Percentiles rank a stretch among this genome's conserved stretches.
Conservation (phyloP, 2,113 vertebrate species). For the Pachypanchax playfairii region DNA sequence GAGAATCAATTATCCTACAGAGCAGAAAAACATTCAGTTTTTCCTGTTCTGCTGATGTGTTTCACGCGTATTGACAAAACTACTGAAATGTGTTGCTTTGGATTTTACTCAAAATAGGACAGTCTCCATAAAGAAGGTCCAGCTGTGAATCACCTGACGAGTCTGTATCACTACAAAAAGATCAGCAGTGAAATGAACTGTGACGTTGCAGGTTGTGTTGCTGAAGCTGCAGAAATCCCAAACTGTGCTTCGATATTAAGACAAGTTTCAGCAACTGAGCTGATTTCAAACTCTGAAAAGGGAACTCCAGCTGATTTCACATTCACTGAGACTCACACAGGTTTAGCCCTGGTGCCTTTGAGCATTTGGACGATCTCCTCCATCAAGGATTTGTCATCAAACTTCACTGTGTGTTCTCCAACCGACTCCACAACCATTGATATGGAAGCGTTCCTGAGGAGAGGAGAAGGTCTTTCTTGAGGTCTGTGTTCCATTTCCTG, state of each 20-base stretch:
- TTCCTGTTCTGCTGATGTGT: not conserved
- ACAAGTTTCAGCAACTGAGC: too few relatives aligned
- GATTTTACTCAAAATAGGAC: not conserved
- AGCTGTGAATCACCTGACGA: not conserved
- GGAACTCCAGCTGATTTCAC: not conserved
- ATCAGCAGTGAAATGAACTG: not conserved
- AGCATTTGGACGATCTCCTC: constrained; percentile 79
- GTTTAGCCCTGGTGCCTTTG: constrained; percentile 63
- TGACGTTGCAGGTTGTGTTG: not conserved
- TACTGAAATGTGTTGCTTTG: too few relatives aligned
- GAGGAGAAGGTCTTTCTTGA: not conserved
- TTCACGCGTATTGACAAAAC: not conserved
- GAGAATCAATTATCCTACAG: constrained; percentile 67
- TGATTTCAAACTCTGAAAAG: not conserved
- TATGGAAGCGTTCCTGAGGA: constrained; percentile 79
- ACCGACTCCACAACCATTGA: constrained; percentile 74
- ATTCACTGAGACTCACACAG: constrained; percentile 69
- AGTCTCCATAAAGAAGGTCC: not conserved
- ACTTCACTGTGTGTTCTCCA: constrained; percentile 78
- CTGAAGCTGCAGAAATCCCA: not conserved
- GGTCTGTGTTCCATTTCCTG: too few relatives aligned
- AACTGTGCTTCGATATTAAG: not conserved
- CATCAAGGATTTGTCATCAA: constrained; percentile 61
- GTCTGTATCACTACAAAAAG: not conserved
- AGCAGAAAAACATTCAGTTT: constrained; percentile 12